Evolutionary conservation across 2,888 invertebrate genomes (phyloP), one percentile per base, ranked within the genome.

Genomic region (Nymphalis c-album): DNA sequence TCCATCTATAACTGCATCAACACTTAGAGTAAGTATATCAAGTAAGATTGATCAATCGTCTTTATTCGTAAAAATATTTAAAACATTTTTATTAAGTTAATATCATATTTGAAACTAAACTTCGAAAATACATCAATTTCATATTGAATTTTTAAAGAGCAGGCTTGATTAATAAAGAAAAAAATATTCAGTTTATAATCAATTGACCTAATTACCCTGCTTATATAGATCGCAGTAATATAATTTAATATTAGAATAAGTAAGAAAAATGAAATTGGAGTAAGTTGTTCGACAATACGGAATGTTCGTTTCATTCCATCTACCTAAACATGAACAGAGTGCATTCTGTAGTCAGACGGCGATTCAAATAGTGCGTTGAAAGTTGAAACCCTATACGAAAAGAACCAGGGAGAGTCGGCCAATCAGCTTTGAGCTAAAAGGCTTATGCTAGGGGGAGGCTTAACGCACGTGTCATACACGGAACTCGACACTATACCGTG

Each of bases 351-450:
- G 78, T 74, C 75, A 80, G 78, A 77, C 77, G 77, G 75, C 77
- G 77, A 79, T 79, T 76, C 75, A 74, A 75, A 76, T 78, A 78
- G 74, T 76, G 72, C 77, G 68, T 73, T 71, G 82, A 85, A 87
- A 85, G 68, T 73, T 71, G 82, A 85, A 87, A 85, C 82, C 82
- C 75, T 84, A 85, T 78, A 83, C 79, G 79, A 76, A 76, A 77
- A 74, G 77, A 82, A 83, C 77, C 76, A 73, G 76, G 75, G 71
- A 76, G 73, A 76, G 71, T 75, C 79, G 74, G 74, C 86, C 86
- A 86, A 86, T 86, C 81, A 78, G 80, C 67, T 71, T 67, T 65
- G 63, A 71, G 71, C 48, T 72, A 73, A 72, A 75, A 72, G 77
- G 82, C 82, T 85, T 76, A 74, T 67, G 73, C 73, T 71, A 75